phyloP scores from a whole-genome alignment of 2,797 vertebrate genomes.

The Oryzias dopingdopingensis region DNA sequence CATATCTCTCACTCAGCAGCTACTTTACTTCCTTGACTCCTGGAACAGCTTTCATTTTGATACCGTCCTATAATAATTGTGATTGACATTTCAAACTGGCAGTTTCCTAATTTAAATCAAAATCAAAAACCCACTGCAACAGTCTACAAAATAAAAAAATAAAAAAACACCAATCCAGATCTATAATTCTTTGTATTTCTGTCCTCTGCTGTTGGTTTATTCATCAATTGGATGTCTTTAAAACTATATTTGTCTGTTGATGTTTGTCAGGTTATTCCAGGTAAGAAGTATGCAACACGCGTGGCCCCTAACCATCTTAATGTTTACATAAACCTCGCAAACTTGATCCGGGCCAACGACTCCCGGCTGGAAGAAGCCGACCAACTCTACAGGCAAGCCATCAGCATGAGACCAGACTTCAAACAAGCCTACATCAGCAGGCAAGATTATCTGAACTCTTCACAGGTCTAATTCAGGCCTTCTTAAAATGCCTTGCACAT shows the following conservation, averaged over 20 bases:
- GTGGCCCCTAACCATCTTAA: constrained; percentile 98
- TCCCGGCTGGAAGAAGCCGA: constrained; percentile 96
- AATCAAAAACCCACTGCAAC: no score
- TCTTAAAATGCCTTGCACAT: neutral
- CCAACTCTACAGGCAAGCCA: constrained; percentile 96
- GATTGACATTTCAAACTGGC: no score
- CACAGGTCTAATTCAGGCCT: neutral
- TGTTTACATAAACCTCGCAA: constrained; percentile 98
- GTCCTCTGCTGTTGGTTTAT: neutral
- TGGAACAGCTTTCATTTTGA: no score
- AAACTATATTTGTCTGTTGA: neutral
- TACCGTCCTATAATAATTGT: no score
- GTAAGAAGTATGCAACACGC: constrained; percentile 96
- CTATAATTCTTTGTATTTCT: no score
- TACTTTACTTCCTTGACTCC: no score
- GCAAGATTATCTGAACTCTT: constrained; percentile 58
- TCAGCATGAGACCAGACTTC: constrained; percentile 99
- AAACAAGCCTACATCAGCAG: constrained; percentile 99
- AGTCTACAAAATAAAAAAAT: no score
- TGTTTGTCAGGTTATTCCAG: constrained; percentile 88
- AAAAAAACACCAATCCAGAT: no score
- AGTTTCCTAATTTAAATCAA: no score
- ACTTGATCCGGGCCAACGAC: constrained; percentile 92
- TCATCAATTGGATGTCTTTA: neutral
- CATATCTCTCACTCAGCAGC: no score